phyloP scores from a whole-genome alignment of 2,113 vertebrate species.

The Tachycineta bicolor region DNA sequence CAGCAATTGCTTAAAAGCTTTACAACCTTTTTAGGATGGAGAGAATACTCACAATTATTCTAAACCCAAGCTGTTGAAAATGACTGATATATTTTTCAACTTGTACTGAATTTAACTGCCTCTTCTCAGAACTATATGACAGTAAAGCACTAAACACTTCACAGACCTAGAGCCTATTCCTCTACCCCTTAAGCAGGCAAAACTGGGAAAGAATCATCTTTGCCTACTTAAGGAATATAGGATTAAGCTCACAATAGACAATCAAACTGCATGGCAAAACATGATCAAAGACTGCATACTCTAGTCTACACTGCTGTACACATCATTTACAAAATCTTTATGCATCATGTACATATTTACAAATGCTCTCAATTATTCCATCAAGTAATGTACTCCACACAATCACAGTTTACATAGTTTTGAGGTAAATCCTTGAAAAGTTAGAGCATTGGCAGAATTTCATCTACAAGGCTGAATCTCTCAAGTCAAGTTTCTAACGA shows the following conservation, averaged over 20 bases:
- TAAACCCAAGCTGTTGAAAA: background rate
- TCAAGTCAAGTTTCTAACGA: background rate
- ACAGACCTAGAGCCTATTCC: background rate
- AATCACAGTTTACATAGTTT: conserved; percentile 48
- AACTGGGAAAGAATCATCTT: background rate
- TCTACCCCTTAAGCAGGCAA: background rate
- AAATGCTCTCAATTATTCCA: conserved; percentile 30
- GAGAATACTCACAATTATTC: background rate
- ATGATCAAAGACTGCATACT: background rate
- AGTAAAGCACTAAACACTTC: conserved; percentile 12
- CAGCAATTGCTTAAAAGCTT: background rate
- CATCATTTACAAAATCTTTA: conserved; percentile 32
- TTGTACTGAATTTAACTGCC: background rate
- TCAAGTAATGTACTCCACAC: conserved; percentile 34
- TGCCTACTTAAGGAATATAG: background rate
- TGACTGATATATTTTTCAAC: background rate
- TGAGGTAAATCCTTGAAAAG: conserved; percentile 58
- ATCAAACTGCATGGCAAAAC: conserved; percentile 4
- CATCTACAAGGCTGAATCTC: background rate
- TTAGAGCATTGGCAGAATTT: background rate
- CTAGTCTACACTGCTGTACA: conserved; percentile 48
- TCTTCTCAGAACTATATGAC: background rate
- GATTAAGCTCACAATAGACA: background rate
- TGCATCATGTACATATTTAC: conserved; percentile 55
- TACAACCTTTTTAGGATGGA: background rate